Evolutionary conservation across 1,140 invertebrate species (phyloP).

Genomic region (Ostrea denselamellosa): DNA sequence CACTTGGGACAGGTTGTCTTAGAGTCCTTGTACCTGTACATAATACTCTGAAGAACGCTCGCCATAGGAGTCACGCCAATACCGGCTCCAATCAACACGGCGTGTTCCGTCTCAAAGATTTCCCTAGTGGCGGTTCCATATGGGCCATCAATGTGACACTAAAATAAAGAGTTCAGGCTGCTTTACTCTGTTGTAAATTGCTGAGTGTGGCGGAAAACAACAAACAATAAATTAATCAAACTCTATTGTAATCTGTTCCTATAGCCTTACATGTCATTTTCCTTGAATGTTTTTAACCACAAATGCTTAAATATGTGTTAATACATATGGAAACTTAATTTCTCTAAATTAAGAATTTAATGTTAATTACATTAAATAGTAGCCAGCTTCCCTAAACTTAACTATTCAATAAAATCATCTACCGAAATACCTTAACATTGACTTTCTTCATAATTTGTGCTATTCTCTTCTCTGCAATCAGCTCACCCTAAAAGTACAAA

Average conservation of each 20-base stretch:
- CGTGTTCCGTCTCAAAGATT: conserved; percentile 96
- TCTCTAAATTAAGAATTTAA: too few species aligned
- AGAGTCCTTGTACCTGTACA: conserved; percentile 93
- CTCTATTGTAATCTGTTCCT: too few species aligned
- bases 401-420: too few species aligned
- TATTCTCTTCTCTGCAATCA: conserved; percentile 35
- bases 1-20: conserved; percentile 92
- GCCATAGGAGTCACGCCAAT: conserved; percentile 98
- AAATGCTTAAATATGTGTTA: too few species aligned
- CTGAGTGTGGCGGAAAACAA: too few species aligned
- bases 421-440: conserved; percentile 43
- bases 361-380: too few species aligned
- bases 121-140: conserved; percentile 97
- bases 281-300: too few species aligned
- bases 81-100: conserved; percentile 95
- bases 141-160: conserved; percentile 76
- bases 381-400: too few species aligned
- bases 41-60: conserved; percentile 94
- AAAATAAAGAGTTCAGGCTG: background rate
- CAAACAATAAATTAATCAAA: too few species aligned
- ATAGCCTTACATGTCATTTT: too few species aligned
- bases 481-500: background rate
- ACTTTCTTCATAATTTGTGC: conserved; percentile 42
- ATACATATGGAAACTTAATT: too few species aligned
- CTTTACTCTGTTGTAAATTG: too few species aligned